Conservation (phyloP, 1,140 invertebrate genomes). For the Drosophila aff. region DNA sequence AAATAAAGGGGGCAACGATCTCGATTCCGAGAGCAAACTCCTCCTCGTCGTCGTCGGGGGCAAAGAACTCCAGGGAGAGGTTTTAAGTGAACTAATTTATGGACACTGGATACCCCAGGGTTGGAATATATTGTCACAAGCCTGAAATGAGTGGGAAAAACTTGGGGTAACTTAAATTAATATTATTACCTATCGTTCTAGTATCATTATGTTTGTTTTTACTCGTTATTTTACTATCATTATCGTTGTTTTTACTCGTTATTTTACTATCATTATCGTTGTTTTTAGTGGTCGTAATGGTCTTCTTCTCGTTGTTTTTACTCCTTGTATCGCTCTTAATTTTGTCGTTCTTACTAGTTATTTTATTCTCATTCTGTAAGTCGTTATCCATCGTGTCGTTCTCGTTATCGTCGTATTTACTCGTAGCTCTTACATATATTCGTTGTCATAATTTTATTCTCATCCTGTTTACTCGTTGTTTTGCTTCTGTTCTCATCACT, state of each 20-base stretch:
- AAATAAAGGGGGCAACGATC: conserved; percentile 15
- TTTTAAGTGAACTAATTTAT: conserved; percentile 26
- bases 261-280: background rate
- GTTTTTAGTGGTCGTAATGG: background rate
- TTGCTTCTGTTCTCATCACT: background rate
- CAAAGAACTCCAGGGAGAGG: conserved; percentile 6
- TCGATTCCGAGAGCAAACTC: conserved; percentile 13
- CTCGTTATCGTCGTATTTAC: background rate
- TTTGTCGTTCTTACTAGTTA: background rate
- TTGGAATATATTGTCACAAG: background rate
- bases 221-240: no score
- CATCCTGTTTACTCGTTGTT: background rate
- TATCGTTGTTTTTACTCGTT: background rate
- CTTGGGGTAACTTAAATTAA: background rate
- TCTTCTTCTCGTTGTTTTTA: background rate
- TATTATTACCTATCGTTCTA: no score
- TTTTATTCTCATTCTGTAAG: background rate
- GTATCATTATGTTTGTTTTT: no score
- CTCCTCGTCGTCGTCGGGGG: conserved; percentile 1
- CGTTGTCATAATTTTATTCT: background rate
- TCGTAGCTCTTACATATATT: background rate
- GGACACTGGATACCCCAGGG: conserved; percentile 3
- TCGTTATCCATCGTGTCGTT: background rate
- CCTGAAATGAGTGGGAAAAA: background rate
- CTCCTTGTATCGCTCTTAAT: background rate